Conservation (phyloP, 2,888 invertebrate genomes). For the Perithous albicinctus region DNA sequence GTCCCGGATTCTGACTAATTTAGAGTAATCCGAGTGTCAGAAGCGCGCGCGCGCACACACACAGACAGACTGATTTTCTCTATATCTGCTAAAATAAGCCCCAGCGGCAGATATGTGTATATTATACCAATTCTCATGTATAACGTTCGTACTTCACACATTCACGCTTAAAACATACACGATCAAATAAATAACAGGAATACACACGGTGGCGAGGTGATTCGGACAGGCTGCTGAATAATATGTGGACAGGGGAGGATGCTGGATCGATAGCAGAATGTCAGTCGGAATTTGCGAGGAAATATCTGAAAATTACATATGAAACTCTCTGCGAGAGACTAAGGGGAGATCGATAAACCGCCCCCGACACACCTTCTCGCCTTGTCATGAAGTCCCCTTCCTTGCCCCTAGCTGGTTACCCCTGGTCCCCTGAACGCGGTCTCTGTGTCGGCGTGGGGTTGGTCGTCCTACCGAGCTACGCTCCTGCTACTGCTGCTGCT, state of each 20-base stretch:
- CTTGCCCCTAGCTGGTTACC: conserved; percentile 2
- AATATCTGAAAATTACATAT: conserved; percentile 67
- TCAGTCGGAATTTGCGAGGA: conserved; percentile 64
- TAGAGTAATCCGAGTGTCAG: conserved; percentile 63
- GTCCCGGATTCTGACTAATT: conserved; percentile 67
- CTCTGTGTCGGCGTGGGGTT: conserved; percentile 26
- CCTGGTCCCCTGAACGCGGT: conserved; percentile 26
- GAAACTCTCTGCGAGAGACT: conserved; percentile 66
- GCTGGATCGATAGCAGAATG: conserved; percentile 68
- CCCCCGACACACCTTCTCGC: neutral
- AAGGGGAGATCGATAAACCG: conserved; percentile 74
- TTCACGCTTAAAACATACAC: conserved; percentile 12
- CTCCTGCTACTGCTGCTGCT: neutral
- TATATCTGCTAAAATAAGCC: conserved; percentile 42
- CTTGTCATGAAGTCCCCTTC: conserved; percentile 12
- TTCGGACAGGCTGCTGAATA: conserved; percentile 63
- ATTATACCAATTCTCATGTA: conserved; percentile 44
- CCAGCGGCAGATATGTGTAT: conserved; percentile 14
- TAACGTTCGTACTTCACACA: conserved; percentile 33
- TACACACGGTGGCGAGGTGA: conserved; percentile 38
- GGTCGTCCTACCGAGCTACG: neutral
- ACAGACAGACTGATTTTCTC: conserved; percentile 1
- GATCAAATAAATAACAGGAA: conserved; percentile 51
- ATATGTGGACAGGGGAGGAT: conserved; percentile 59
- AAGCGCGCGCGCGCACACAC: conserved; percentile 37